phyloP scores from a whole-genome alignment of 2,888 invertebrate species.

The Synanthedon andrenaeformis region DNA sequence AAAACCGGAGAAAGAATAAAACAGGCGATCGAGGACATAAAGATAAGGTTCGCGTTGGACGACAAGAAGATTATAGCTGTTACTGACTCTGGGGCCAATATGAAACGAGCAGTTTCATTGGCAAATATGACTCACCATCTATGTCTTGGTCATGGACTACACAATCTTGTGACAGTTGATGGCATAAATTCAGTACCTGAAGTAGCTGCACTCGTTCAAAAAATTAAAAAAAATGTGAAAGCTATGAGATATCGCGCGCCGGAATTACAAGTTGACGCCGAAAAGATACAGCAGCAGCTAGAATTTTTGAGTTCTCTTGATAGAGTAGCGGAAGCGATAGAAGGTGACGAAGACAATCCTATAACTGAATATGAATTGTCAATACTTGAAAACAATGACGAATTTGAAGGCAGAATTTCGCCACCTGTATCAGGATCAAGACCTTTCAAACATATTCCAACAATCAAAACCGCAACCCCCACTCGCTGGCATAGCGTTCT shows the following conservation, averaged over 20 bases:
- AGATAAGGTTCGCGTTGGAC: neutral
- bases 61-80: neutral
- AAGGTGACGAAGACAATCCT: neutral
- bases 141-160: conserved; percentile 1
- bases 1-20: conserved; percentile 1
- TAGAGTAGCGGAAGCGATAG: neutral
- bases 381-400: neutral
- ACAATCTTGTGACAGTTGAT: conserved; percentile 2
- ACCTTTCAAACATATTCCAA: neutral
- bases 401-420: neutral
- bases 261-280: no score
- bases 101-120: conserved; percentile 1
- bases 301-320: no score
- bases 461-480: neutral
- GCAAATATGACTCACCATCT: neutral
- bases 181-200: conserved; percentile 1
- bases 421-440: neutral
- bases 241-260: no score
- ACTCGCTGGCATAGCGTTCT: neutral
- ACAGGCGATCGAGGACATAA: neutral
- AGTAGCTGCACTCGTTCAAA: no score
- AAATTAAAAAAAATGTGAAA: no score
- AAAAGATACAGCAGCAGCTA: no score
- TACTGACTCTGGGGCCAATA: conserved; percentile 1
- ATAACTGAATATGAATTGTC: neutral